A percentile compares a stretch with the other conserved stretches of the same genome.
These are phyloP conservation scores for Lapara coniferarum DNA, from an alignment of 2,888 invertebrate genomes.

Conservation along the genomic window DNA sequence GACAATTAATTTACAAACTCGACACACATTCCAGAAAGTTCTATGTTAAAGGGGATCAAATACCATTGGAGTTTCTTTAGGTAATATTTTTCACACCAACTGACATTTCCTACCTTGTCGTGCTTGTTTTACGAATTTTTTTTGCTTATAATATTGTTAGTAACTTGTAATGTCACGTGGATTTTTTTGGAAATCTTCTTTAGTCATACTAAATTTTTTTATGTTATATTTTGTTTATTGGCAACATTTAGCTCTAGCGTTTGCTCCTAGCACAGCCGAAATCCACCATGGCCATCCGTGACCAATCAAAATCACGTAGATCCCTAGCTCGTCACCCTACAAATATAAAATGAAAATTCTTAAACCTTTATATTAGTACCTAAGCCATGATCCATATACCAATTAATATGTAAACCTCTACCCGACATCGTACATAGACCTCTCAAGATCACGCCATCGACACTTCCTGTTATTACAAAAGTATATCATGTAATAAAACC, in stretches of 20 bases:
- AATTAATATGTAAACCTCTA: background rate
- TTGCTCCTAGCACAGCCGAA: too few relatives aligned
- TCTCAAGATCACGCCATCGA: background rate
- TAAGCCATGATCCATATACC: background rate
- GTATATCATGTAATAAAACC: constrained; percentile 6
- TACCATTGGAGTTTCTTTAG: background rate
- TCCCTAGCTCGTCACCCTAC: too few relatives aligned
- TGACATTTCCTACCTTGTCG: background rate
- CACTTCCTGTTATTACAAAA: constrained; percentile 17
- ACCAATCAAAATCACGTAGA: too few relatives aligned
- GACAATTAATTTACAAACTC: constrained; percentile 9
- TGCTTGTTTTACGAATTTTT: background rate
- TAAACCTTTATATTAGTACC: too few relatives aligned
- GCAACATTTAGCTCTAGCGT: too few relatives aligned
- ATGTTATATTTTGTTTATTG: too few relatives aligned
- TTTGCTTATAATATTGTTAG: too few relatives aligned
- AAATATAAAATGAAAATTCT: too few relatives aligned
- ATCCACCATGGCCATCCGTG: too few relatives aligned
- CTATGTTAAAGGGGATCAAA: background rate
- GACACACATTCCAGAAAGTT: constrained; percentile 1
- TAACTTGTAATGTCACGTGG: too few relatives aligned
- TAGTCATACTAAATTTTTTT: too few relatives aligned
- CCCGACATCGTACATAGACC: background rate
- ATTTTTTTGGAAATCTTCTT: too few relatives aligned
- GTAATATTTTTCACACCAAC: background rate